A percentile compares a stretch with the other conserved stretches of the same genome.
Evolutionary conservation across 1,140 invertebrate species (phyloP).

Genomic region (Drosophila sp.): DNA sequence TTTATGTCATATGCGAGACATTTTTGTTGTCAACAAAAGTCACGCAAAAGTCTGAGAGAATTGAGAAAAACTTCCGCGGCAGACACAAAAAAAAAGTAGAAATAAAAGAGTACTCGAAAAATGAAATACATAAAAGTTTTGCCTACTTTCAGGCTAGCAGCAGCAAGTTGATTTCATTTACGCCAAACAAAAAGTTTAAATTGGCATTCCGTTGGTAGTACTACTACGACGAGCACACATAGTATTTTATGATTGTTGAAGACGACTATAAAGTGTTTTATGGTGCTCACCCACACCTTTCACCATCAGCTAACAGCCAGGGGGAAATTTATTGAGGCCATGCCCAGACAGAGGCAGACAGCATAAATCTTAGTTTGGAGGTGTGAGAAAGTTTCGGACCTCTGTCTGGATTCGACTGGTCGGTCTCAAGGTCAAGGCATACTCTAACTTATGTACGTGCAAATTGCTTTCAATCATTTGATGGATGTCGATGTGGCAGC

Average conservation of each 20-base stretch:
- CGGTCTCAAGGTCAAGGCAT: constrained; percentile 64
- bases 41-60: constrained; percentile 70
- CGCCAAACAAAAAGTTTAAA: constrained; percentile 67
- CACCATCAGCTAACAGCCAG: constrained; percentile 15
- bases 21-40: constrained; percentile 71
- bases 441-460: constrained; percentile 47
- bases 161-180: constrained; percentile 54
- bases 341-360: constrained; percentile 49
- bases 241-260: constrained; percentile 44
- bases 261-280: constrained; percentile 68
- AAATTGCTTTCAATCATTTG: constrained; percentile 55
- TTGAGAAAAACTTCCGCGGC: constrained; percentile 60
- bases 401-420: neutral
- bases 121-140: constrained; percentile 28
- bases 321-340: constrained; percentile 64
- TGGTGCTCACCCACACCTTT: constrained; percentile 49
- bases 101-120: constrained; percentile 20
- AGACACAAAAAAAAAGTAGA: constrained; percentile 50
- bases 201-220: constrained; percentile 45
- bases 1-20: constrained; percentile 8
- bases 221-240: constrained; percentile 19
- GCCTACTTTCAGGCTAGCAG: constrained; percentile 59
- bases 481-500: constrained; percentile 42
- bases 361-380: constrained; percentile 57
- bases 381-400: constrained; percentile 19